Evolutionary conservation across 1,140 invertebrate species (phyloP).

Genomic region (Lucilia sericata): DNA sequence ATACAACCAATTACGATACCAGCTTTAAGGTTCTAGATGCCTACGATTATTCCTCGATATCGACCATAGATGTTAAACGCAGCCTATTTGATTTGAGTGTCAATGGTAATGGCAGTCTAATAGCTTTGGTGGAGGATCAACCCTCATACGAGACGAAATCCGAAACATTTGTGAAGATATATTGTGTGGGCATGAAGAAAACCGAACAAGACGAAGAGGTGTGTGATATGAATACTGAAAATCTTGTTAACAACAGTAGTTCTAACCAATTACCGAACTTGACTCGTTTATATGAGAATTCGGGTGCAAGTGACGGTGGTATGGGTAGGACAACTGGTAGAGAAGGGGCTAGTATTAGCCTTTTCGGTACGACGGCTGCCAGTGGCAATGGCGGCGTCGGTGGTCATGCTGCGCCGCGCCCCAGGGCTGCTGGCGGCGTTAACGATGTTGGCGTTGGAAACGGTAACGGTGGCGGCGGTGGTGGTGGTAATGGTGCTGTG

Average conservation of each 20-base stretch:
- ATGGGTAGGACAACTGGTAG: constrained; percentile 12
- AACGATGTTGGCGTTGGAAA: constrained; percentile 37
- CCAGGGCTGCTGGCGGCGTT: constrained; percentile 48
- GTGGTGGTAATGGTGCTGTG: constrained; percentile 49
- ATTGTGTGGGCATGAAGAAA: constrained; percentile 74
- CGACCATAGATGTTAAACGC: constrained; percentile 89
- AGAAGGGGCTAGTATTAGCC: neutral
- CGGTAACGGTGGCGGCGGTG: constrained; percentile 17
- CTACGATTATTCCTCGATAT: constrained; percentile 93
- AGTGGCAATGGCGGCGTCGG: constrained; percentile 49
- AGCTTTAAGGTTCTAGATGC: constrained; percentile 96
- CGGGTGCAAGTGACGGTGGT: neutral
- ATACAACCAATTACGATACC: constrained; percentile 69
- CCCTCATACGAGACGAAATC: constrained; percentile 80
- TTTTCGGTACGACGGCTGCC: constrained; percentile 44
- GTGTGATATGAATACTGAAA: constrained; percentile 45
- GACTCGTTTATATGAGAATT: constrained; percentile 31
- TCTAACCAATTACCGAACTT: neutral
- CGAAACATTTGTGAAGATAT: constrained; percentile 86
- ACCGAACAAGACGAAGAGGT: constrained; percentile 67
- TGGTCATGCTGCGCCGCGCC: constrained; percentile 49
- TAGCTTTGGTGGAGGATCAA: constrained; percentile 86
- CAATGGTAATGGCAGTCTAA: constrained; percentile 82
- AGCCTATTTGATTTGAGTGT: constrained; percentile 83
- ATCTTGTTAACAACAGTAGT: neutral